Base-by-base conservation (phyloP, 2,113 vertebrate genomes). In the Bambusicola thoracicus region DNA sequence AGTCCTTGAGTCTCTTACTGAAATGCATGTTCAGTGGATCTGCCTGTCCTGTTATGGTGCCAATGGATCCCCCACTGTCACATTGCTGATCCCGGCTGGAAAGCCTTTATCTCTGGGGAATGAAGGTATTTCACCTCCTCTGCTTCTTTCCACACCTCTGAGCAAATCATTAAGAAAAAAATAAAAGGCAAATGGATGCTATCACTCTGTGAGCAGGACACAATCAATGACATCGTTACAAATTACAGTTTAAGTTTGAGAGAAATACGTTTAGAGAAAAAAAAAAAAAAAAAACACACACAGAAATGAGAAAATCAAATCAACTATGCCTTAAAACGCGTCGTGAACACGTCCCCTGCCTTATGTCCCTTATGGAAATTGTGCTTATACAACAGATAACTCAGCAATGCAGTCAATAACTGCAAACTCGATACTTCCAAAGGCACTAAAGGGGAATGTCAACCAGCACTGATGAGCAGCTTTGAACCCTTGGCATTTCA, bases 351-450 rank as follows among this genome's bases (percentile, higher is more conserved):
- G 90, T 96, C 95, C 96, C 97, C 2, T 8, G 95, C 90, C 85
- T 94, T 85, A 86, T 87, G 93, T 94, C 96, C 95, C 96, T 94
- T 95, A 93, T 97, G 96, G 93, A 96, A 96, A 96, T 97, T 94
- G 80, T 97, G 96, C 95, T 97, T 97, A 97, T 94, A 93, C 95
- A 95, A 95, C 92, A 95, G 96, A 96, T 92, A 94, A 84, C 61
- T 94, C 87, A 97, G 94, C 94, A 93, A 94, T 51, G 85, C 85
- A 95, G 96, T 97, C 97, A 95, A 94, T 96, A 97, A 84, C 91
- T 91, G 96, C 92, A 97, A 97, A 97, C 92, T 76, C 91, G 95
- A 97, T 97, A 96, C 96, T 95, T 97, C 92, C 95, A 95, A 90
- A 96, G 95, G 96, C 96, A 85, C 95, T 90, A 91, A 94, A 81